Percentiles rank a stretch among this genome's conserved stretches.
These are phyloP conservation scores for Otolemur garnettii DNA, from an alignment of 2,113 vertebrate species.

Conservation along the genomic window DNA sequence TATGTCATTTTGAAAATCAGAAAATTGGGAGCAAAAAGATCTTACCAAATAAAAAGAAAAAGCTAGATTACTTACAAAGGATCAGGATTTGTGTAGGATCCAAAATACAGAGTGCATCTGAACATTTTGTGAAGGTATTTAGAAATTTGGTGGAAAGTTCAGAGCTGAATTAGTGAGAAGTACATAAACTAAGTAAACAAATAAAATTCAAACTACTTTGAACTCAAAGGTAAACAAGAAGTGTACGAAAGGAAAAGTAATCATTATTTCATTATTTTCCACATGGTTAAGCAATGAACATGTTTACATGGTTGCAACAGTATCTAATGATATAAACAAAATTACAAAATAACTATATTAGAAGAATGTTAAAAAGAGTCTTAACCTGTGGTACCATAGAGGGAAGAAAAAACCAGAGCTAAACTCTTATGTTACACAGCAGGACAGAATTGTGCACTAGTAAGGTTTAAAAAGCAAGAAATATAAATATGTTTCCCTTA, in stretches of 20 bases:
- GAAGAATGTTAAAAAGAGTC: background rate
- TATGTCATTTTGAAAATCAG: background rate
- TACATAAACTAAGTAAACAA: background rate
- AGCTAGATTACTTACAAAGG: background rate
- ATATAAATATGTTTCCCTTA: background rate
- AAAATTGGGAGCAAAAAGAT: background rate
- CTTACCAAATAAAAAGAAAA: background rate
- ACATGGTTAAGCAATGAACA: background rate
- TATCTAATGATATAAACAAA: background rate
- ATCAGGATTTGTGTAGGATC: background rate
- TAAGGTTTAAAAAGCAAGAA: background rate
- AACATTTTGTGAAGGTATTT: background rate
- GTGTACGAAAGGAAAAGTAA: background rate
- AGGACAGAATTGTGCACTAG: background rate
- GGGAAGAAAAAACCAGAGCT: background rate
- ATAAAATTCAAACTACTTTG: background rate
- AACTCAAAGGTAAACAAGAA: background rate
- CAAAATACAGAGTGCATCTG: background rate
- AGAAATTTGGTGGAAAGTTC: background rate
- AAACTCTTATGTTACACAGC: background rate
- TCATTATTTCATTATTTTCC: background rate
- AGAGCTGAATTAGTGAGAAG: background rate
- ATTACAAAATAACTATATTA: background rate
- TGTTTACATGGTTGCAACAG: background rate
- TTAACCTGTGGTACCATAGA: background rate